These are phyloP conservation scores for Holacanthella duospinosa DNA, from an alignment of 2,888 invertebrate genomes.

Conservation along the genomic window DNA sequence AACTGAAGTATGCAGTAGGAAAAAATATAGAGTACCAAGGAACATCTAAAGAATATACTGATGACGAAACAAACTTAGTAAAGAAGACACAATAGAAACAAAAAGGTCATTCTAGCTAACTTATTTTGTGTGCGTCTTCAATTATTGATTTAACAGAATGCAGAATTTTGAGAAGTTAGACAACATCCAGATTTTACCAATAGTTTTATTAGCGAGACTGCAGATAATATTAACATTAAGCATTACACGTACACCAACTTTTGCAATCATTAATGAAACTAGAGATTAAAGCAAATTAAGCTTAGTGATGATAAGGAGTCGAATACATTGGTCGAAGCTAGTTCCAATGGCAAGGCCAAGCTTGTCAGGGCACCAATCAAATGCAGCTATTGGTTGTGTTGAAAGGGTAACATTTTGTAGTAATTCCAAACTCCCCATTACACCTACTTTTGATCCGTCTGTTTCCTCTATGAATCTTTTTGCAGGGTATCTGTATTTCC, in stretches of 20 bases:
- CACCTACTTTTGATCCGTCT: constrained; percentile 62
- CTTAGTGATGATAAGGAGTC: constrained; percentile 79
- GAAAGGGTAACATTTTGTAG: constrained; percentile 72
- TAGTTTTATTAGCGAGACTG: no score
- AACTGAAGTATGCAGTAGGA: constrained; percentile 53
- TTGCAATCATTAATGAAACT: no score
- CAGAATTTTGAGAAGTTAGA: not conserved
- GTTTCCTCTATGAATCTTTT: constrained; percentile 58
- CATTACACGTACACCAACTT: no score
- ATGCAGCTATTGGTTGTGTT: constrained; percentile 74
- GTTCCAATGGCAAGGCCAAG: constrained; percentile 76
- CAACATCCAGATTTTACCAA: not conserved
- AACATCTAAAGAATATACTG: constrained; percentile 44
- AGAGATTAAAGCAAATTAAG: constrained; percentile 42
- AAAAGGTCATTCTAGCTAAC: no score
- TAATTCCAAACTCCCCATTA: constrained; percentile 61
- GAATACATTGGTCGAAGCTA: constrained; percentile 79
- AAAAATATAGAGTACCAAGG: constrained; percentile 55
- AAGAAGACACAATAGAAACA: no score
- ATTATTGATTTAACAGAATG: no score
- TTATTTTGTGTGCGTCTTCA: no score
- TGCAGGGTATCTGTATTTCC: constrained; percentile 86
- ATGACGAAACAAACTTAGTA: no score
- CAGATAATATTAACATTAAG: no score
- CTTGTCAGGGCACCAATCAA: constrained; percentile 89